These are phyloP conservation scores for Zaprionus taronus DNA, from an alignment of 1,140 invertebrate species.

Conservation along the genomic window DNA sequence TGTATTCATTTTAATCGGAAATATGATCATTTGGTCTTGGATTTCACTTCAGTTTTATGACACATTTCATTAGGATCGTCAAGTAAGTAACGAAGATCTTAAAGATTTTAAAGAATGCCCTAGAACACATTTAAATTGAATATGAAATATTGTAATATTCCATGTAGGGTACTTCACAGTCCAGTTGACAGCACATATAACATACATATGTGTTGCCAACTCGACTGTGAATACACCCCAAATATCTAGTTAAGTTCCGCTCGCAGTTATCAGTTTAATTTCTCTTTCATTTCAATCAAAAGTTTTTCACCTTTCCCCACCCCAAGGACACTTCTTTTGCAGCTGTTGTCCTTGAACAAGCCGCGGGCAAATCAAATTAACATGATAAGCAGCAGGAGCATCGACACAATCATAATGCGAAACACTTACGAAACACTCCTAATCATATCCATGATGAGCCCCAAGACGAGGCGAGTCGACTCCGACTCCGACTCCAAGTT, in stretches of 20 bases:
- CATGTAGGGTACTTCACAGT: neutral
- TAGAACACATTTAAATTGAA: too few relatives aligned
- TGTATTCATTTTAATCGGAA: too few relatives aligned
- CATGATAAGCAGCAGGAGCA: conserved; percentile 9
- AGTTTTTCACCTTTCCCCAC: neutral
- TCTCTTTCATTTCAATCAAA: conserved; percentile 4
- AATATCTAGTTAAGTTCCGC: neutral
- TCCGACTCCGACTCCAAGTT: neutral
- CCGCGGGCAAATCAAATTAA: conserved; percentile 10
- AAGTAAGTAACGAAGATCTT: too few relatives aligned
- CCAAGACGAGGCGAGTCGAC: neutral
- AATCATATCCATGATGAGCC: conserved; percentile 24
- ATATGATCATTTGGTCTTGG: too few relatives aligned
- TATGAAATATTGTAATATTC: too few relatives aligned
- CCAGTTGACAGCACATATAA: too few relatives aligned
- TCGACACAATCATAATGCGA: conserved; percentile 17
- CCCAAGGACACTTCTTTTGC: neutral
- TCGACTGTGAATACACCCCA: neutral
- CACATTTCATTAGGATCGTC: too few relatives aligned
- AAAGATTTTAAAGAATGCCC: too few relatives aligned
- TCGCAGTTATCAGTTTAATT: neutral
- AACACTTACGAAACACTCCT: conserved; percentile 15
- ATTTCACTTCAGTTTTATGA: too few relatives aligned
- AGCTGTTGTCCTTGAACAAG: neutral
- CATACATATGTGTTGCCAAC: too few relatives aligned